These are phyloP conservation scores for Danio albolineatus DNA, from an alignment of 2,797 vertebrate genomes.

Conservation along the genomic window DNA sequence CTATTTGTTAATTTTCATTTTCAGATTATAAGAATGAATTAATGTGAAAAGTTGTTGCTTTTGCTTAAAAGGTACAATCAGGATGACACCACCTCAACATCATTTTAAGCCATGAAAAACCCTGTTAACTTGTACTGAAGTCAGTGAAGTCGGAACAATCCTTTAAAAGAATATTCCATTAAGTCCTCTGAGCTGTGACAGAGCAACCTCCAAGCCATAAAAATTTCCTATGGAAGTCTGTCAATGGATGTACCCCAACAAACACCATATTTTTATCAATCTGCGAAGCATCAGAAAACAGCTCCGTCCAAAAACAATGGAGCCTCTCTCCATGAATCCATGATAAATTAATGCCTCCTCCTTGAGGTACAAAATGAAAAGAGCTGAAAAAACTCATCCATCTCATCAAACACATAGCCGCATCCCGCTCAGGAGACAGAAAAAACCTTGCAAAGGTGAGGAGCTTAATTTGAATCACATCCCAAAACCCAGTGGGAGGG, in stretches of 20 bases:
- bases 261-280: conserved; percentile 18
- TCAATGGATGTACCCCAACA: not conserved
- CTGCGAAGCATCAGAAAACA: not conserved
- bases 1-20: too few relatives aligned
- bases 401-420: conserved; percentile 4
- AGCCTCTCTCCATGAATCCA: not conserved
- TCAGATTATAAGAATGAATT: too few relatives aligned
- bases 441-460: conserved; percentile 42
- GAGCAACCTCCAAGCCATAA: not conserved
- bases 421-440: not conserved
- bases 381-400: conserved; percentile 5
- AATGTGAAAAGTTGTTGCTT: too few relatives aligned
- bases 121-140: too few relatives aligned
- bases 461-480: conserved; percentile 49
- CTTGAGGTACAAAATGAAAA: conserved; percentile 13
- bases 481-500: conserved; percentile 41
- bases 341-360: conserved; percentile 1
- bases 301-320: not conserved
- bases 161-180: not conserved
- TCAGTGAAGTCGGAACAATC: not conserved
- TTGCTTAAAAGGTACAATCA: too few relatives aligned
- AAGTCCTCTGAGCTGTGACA: not conserved
- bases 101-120: too few relatives aligned
- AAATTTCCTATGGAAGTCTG: not conserved
- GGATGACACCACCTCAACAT: too few relatives aligned